phyloP scores from a whole-genome alignment of 2,888 invertebrate genomes.

The Acrobasis consociella region DNA sequence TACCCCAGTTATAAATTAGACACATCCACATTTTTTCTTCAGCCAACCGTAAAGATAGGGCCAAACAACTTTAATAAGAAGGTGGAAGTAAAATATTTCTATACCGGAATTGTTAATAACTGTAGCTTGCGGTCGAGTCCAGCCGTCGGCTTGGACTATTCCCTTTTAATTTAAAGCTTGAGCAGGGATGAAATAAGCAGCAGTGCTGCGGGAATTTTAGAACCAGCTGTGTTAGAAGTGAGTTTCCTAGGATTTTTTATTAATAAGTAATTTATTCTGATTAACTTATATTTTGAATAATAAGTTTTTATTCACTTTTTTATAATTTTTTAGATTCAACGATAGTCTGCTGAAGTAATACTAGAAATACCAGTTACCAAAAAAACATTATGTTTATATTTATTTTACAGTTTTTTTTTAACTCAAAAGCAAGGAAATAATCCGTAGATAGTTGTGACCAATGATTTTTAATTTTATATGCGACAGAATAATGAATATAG shows the following conservation, averaged over 20 bases:
- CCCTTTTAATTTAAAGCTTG: conserved; percentile 78
- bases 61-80: conserved; percentile 78
- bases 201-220: conserved; percentile 14
- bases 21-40: conserved; percentile 54
- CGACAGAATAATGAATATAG: too few species aligned
- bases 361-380: too few species aligned
- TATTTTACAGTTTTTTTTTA: too few species aligned
- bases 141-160: conserved; percentile 62
- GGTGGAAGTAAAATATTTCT: conserved; percentile 81
- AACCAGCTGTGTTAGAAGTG: conserved; percentile 10
- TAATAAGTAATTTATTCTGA: neutral
- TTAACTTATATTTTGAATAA: too few species aligned
- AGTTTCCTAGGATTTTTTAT: neutral
- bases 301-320: neutral
- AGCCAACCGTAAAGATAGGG: conserved; percentile 56
- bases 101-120: conserved; percentile 80
- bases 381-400: too few species aligned
- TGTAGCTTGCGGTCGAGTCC: conserved; percentile 69
- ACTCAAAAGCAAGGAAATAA: too few species aligned
- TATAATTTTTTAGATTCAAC: too few species aligned
- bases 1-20: conserved; percentile 11
- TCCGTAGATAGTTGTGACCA: too few species aligned
- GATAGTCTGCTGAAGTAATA: too few species aligned
- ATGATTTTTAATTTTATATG: too few species aligned
- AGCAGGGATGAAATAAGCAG: conserved; percentile 44